Conservation (phyloP, 2,888 invertebrate species). For the Andrena minutula region DNA sequence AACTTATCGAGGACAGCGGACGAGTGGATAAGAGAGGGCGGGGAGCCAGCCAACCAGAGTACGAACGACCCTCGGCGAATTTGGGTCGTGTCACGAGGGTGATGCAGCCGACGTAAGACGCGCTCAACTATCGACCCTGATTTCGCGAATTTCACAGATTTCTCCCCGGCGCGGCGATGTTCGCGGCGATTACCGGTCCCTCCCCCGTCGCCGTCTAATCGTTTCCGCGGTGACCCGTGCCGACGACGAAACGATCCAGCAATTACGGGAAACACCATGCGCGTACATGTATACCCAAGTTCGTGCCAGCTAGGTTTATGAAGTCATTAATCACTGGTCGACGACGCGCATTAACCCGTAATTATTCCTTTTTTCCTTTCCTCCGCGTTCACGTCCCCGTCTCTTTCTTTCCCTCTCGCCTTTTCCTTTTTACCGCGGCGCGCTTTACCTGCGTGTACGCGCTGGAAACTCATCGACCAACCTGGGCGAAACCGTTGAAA, state of each 20-base stretch:
- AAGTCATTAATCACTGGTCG: slow-evolving; percentile 67
- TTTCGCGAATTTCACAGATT: slow-evolving; percentile 63
- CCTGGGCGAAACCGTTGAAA: background rate
- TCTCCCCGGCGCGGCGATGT: slow-evolving; percentile 44
- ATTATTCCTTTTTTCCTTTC: slow-evolving; percentile 62
- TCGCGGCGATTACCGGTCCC: slow-evolving; percentile 45
- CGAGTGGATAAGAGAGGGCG: slow-evolving; percentile 27
- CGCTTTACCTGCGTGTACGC: slow-evolving; percentile 52
- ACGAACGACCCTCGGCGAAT: slow-evolving; percentile 60
- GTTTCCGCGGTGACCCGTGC: slow-evolving; percentile 49
- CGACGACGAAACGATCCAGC: slow-evolving; percentile 55
- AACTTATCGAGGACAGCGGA: slow-evolving; percentile 63
- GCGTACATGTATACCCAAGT: slow-evolving; percentile 32
- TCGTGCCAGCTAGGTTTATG: slow-evolving; percentile 57
- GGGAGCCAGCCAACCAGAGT: slow-evolving; percentile 1
- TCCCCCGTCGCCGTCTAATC: slow-evolving; percentile 34
- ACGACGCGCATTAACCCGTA: slow-evolving; percentile 62
- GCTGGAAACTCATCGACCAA: slow-evolving; percentile 39
- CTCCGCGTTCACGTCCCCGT: slow-evolving; percentile 31
- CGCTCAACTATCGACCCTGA: slow-evolving; percentile 54
- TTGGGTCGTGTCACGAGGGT: slow-evolving; percentile 68
- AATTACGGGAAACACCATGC: slow-evolving; percentile 67
- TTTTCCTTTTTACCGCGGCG: background rate
- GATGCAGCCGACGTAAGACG: slow-evolving; percentile 61
- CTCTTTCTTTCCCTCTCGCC: slow-evolving; percentile 35